Conservation (phyloP, 2,797 vertebrate species). For the Psittacula echo region DNA sequence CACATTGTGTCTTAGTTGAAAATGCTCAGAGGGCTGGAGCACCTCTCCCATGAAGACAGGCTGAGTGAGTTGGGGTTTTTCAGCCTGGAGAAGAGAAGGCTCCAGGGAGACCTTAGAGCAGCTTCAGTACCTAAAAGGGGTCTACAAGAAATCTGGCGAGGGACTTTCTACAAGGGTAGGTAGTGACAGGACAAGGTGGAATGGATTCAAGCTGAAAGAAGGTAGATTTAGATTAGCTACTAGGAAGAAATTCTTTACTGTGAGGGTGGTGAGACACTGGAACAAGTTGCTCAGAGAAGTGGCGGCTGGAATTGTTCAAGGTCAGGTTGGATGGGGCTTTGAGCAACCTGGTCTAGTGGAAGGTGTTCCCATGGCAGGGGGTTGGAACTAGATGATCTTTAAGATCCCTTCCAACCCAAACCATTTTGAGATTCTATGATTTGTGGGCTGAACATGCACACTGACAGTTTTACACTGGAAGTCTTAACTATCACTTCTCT, state of each 20-base stretch:
- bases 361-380: background rate
- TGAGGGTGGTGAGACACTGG: background rate
- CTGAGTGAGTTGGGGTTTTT: background rate
- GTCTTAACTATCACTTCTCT: background rate
- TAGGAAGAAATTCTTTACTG: background rate
- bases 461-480: background rate
- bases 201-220: background rate
- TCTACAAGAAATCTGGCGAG: background rate
- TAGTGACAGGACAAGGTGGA: background rate
- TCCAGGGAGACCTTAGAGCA: background rate
- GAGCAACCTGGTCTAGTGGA: background rate
- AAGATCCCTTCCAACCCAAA: background rate
- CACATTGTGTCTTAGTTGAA: background rate
- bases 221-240: background rate
- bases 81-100: background rate
- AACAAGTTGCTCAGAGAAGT: background rate
- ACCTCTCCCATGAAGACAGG: background rate
- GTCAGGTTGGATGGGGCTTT: background rate
- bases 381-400: background rate
- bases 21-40: background rate
- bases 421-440: background rate
- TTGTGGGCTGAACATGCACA: background rate
- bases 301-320: background rate
- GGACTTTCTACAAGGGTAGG: background rate
- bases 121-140: background rate